phyloP scores from a whole-genome alignment of 1,140 invertebrate species.

The Diorhabda elongata region DNA sequence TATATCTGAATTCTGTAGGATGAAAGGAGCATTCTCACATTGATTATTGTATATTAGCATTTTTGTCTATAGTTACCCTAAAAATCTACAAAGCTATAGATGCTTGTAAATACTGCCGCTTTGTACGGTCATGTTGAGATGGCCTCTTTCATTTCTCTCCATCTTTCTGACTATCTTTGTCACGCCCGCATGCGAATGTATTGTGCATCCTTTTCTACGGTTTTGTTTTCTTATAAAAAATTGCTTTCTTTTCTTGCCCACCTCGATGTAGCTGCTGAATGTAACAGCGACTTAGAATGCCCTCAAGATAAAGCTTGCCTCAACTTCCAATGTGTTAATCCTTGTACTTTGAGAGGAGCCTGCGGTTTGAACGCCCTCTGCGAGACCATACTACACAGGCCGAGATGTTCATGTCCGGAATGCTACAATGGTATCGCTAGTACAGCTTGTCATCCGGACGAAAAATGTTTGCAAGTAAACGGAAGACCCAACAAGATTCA shows the following conservation, averaged over 20 bases:
- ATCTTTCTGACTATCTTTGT: conserved; percentile 45
- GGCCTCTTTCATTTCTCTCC: conserved; percentile 47
- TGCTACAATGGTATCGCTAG: conserved; percentile 79
- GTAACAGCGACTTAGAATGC: conserved; percentile 85
- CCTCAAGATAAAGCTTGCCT: conserved; percentile 86
- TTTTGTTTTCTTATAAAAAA: conserved; percentile 55
- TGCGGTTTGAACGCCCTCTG: conserved; percentile 88
- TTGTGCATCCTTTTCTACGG: conserved; percentile 63
- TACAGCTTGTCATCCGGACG: conserved; percentile 70
- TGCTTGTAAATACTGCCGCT: conserved; percentile 60
- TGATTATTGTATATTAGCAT: conserved; percentile 51
- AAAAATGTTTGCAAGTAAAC: conserved; percentile 62
- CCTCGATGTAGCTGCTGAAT: conserved; percentile 72
- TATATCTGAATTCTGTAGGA: conserved; percentile 44
- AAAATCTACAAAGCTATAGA: conserved; percentile 47
- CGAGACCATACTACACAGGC: conserved; percentile 73
- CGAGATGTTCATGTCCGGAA: conserved; percentile 80
- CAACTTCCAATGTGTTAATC: conserved; percentile 80
- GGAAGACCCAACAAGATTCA: conserved; percentile 48
- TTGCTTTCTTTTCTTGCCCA: conserved; percentile 61
- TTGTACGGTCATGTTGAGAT: conserved; percentile 45
- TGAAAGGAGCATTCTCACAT: conserved; percentile 65
- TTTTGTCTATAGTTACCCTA: conserved; percentile 43
- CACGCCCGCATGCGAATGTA: conserved; percentile 65
- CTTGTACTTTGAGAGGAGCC: conserved; percentile 78